A percentile compares a stretch with the other conserved stretches of the same genome.
These are phyloP conservation scores for Sarcophaga rosellei DNA, from an alignment of 2,888 invertebrate genomes.

Conservation along the genomic window DNA sequence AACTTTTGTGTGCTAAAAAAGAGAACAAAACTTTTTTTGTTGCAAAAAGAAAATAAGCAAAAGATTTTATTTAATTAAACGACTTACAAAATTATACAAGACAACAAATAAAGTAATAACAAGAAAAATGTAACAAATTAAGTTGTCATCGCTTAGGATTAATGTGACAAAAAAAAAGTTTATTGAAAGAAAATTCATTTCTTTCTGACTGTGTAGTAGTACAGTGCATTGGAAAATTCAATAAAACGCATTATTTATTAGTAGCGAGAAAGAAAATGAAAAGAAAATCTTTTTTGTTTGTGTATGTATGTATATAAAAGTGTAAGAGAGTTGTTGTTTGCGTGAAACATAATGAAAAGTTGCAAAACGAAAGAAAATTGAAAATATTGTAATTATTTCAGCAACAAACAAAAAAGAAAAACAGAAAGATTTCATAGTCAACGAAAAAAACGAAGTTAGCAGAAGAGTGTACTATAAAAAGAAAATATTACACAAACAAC, in stretches of 20 bases:
- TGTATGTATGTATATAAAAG: not conserved
- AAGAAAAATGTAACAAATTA: not conserved
- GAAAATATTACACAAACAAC: slow-evolving; percentile 21
- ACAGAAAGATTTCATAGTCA: not conserved
- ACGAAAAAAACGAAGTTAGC: slow-evolving; percentile 13
- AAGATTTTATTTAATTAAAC: not conserved
- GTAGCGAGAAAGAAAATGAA: not conserved
- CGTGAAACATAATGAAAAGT: not conserved
- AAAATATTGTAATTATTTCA: not conserved
- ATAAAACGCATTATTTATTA: not conserved
- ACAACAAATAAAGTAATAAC: slow-evolving; percentile 6
- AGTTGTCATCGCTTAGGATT: not conserved
- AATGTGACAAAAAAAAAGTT: not conserved
- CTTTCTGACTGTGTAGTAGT: not conserved
- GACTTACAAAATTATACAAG: slow-evolving; percentile 27
- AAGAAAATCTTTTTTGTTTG: not conserved
- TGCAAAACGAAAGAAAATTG: slow-evolving; percentile 23
- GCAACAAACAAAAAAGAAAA: not conserved
- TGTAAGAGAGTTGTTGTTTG: not conserved
- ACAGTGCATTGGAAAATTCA: slow-evolving; percentile 47
- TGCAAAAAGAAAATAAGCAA: slow-evolving; percentile 22
- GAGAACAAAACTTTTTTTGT: not conserved
- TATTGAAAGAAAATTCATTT: not conserved
- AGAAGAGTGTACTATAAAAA: not conserved
- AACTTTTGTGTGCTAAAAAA: slow-evolving; percentile 14